Evolutionary conservation across 2,888 invertebrate genomes (phyloP), one percentile per base, ranked within the genome.

Genomic region (Malachius bipustulatus): DNA sequence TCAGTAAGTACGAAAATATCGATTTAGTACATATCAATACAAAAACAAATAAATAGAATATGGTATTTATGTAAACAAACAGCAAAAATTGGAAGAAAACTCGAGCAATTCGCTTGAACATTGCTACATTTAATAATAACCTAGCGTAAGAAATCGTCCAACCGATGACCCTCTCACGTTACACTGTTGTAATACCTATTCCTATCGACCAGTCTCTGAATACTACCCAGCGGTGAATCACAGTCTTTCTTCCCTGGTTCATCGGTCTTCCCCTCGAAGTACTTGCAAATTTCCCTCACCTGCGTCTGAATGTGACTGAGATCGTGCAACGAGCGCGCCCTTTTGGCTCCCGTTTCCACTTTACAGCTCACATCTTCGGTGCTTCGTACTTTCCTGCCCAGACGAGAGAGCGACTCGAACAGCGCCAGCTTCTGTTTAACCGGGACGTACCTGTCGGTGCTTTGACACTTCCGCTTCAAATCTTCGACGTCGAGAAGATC

Each of bases 361-460:
- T 48, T 54, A 16, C 49, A 42, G 35, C 71, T 59, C 31, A 77
- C 70, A 52, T 78, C 76, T 48, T 76, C 78, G 33, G 74, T 74
- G 42, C 77, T 71, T 13, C 75, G 68, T 26, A 76, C 69, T 41
- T 73, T 65, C 6, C 73, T 65, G 1, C 74, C 73, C 40, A 71
- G 65, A 42, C 73, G 65, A 30, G 77, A 77, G 36, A 80, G 54
- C 2, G 78, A 77, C 51, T 81, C 81, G 52, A 81, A 80, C 12
- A 80, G 59, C 9, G 77, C 74, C 14, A 78, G 65, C 47, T 80
- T 75, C 48, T 80, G 79, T 45, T 71, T 69, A 26, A 81, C 81
- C 0, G 81, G 78, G 16, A 79, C 76, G 51, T 78, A 79, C 46
- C 69, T 70, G 39, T 77, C 73, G 10, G 64, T 62, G 47, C 69